Conservation (phyloP, 1,140 invertebrate genomes). For the Tetramorium alpestre region DNA sequence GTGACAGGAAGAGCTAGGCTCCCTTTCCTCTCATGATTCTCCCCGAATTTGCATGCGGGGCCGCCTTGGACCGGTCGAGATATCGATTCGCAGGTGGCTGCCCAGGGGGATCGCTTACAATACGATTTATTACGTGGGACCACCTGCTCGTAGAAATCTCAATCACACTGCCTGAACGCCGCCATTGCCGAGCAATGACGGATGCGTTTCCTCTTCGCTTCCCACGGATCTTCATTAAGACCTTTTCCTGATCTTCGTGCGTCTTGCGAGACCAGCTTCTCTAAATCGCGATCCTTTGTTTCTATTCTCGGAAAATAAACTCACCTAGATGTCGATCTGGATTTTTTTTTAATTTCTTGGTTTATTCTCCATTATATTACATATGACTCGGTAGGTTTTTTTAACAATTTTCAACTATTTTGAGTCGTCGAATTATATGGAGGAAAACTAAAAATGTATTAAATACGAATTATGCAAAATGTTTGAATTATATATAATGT, state of each 20-base stretch:
- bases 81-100: constrained; percentile 85
- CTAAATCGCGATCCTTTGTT: not conserved
- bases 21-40: constrained; percentile 65
- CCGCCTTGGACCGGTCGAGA: constrained; percentile 77
- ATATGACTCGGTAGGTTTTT: not conserved
- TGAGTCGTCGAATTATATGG: no score
- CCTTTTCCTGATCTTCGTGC: not conserved
- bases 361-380: not conserved
- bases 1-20: constrained; percentile 63
- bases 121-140: constrained; percentile 84
- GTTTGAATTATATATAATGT: not conserved
- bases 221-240: constrained; percentile 72
- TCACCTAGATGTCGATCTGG: not conserved
- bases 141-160: constrained; percentile 84
- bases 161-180: constrained; percentile 77
- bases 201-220: constrained; percentile 54
- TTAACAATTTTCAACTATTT: not conserved
- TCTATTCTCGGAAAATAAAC: not conserved
- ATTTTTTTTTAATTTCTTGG: not conserved
- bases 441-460: not conserved
- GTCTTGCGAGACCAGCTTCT: not conserved
- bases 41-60: constrained; percentile 79
- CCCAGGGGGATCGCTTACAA: constrained; percentile 82
- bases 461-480: not conserved
- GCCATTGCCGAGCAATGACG: constrained; percentile 71